phyloP scores from a whole-genome alignment of 2,113 vertebrate genomes.

The Rana temporaria region DNA sequence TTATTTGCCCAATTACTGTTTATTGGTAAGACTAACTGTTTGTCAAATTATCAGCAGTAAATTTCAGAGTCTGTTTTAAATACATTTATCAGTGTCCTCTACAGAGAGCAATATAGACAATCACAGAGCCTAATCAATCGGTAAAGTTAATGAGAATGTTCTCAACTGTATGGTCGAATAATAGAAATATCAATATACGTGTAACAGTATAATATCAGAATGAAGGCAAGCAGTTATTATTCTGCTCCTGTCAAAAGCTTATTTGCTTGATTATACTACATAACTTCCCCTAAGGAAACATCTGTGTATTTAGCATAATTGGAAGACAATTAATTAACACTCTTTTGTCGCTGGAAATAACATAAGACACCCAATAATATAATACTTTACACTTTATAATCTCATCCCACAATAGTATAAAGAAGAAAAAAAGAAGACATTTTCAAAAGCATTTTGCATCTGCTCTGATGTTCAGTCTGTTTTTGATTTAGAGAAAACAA shows the following conservation, averaged over 20 bases:
- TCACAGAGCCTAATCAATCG: constrained; percentile 83
- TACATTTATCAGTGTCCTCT: constrained; percentile 86
- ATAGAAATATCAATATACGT: constrained; percentile 36
- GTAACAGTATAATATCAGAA: constrained; percentile 71
- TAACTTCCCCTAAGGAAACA: constrained; percentile 58
- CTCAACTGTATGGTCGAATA: constrained; percentile 67
- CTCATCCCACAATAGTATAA: constrained; percentile 18
- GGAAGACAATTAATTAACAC: constrained; percentile 62
- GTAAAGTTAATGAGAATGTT: constrained; percentile 74
- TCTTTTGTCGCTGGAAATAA: constrained; percentile 53
- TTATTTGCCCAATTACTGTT: constrained; percentile 23
- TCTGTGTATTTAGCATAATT: constrained; percentile 54
- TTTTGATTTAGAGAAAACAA: constrained; percentile 52
- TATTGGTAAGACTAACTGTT: constrained; percentile 58
- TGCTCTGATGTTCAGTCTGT: constrained; percentile 59
- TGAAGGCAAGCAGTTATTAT: not conserved
- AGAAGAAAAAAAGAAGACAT: constrained; percentile 33
- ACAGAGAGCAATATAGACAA: constrained; percentile 81
- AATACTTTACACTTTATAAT: constrained; percentile 42
- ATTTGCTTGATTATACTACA: constrained; percentile 29
- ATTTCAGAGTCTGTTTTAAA: constrained; percentile 74
- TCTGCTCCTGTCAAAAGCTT: constrained; percentile 35
- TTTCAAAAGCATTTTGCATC: constrained; percentile 41
- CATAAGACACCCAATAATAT: constrained; percentile 58
- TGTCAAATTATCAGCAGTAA: constrained; percentile 79